Conservation (phyloP, 2,888 invertebrate species). For the Itoplectis maculator region DNA sequence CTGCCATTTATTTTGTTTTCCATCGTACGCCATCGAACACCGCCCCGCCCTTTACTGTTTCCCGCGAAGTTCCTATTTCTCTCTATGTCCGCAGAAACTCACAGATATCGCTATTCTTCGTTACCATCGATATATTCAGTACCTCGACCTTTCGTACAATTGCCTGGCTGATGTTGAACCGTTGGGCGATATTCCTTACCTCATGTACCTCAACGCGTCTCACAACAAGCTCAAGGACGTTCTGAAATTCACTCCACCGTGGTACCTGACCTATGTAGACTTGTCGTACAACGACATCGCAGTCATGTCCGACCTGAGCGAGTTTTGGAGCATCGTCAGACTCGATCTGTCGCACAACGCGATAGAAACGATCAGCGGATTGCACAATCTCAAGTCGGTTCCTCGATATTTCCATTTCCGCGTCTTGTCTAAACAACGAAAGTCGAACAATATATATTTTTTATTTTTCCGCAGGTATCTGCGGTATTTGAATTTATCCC, state of each 20-base stretch:
- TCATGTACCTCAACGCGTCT: slow-evolving; percentile 87
- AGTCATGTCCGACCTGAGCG: slow-evolving; percentile 85
- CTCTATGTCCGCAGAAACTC: slow-evolving; percentile 79
- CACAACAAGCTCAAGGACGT: slow-evolving; percentile 86
- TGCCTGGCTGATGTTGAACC: slow-evolving; percentile 85
- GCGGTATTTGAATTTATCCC: slow-evolving; percentile 87
- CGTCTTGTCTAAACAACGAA: too few relatives aligned
- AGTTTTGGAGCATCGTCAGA: slow-evolving; percentile 88
- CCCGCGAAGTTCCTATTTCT: too few relatives aligned
- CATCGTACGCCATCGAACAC: too few relatives aligned
- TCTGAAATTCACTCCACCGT: slow-evolving; percentile 87
- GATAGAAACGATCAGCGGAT: slow-evolving; percentile 86
- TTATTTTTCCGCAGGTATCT: too few relatives aligned
- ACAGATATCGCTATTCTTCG: slow-evolving; percentile 85
- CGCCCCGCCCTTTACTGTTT: too few relatives aligned
- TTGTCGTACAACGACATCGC: slow-evolving; percentile 87
- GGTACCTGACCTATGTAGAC: slow-evolving; percentile 88
- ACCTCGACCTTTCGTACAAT: slow-evolving; percentile 87
- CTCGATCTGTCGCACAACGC: slow-evolving; percentile 88
- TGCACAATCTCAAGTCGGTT: slow-evolving; percentile 86
- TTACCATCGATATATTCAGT: slow-evolving; percentile 87
- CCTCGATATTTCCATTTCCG: slow-evolving; percentile 35
- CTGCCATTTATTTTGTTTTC: neutral
- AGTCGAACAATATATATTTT: too few relatives aligned
- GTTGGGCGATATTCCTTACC: slow-evolving; percentile 86